These are phyloP conservation scores for Hyposmocoma kahamanoa DNA, from an alignment of 1,140 invertebrate species.

Conservation along the genomic window DNA sequence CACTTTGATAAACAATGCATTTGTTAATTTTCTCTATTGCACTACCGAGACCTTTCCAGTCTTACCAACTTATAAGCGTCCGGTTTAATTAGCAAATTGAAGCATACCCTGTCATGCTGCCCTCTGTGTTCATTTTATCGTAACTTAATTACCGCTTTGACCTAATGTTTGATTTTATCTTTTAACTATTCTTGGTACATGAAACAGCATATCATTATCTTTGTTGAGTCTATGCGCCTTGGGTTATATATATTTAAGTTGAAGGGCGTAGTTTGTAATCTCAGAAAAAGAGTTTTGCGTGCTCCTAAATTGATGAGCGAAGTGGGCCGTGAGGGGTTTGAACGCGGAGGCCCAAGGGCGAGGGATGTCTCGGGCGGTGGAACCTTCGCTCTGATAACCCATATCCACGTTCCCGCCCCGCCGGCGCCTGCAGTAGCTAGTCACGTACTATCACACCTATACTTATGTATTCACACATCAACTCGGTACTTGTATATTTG, in stretches of 20 bases:
- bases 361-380: constrained; percentile 27
- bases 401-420: constrained; percentile 23
- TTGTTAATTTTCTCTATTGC: too few species aligned
- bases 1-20: too few species aligned
- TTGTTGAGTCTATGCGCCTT: too few species aligned
- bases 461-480: too few species aligned
- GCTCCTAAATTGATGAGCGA: constrained; percentile 25
- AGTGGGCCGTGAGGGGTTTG: constrained; percentile 15
- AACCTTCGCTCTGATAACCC: constrained; percentile 37
- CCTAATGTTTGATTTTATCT: too few species aligned
- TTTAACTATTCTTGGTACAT: too few species aligned
- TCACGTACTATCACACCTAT: too few species aligned
- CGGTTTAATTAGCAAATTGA: constrained; percentile 35
- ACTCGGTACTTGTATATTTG: too few species aligned
- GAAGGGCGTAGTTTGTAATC: too few species aligned
- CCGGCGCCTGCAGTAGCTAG: constrained; percentile 22
- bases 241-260: too few species aligned
- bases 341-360: constrained; percentile 29
- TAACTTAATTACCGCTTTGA: constrained; percentile 41
- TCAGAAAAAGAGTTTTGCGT: constrained; percentile 40
- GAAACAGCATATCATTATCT: too few species aligned
- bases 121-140: constrained; percentile 37
- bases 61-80: constrained; percentile 20
- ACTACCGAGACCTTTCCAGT: constrained; percentile 18
- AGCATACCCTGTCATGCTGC: constrained; percentile 24